Evolutionary conservation across 2,113 vertebrate genomes (phyloP).

Genomic region (Cygnus atratus): DNA sequence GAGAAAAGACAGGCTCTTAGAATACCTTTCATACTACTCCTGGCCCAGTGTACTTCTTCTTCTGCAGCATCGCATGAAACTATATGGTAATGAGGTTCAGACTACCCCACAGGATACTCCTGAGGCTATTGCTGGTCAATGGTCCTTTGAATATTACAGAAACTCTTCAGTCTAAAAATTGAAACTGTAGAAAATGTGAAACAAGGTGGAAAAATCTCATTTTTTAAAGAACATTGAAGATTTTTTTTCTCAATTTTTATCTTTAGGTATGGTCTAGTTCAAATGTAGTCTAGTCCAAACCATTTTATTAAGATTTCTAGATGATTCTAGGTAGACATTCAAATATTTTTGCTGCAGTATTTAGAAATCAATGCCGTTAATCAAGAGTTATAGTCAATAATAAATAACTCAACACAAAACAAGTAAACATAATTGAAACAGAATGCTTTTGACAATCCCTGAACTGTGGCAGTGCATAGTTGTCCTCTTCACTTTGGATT

Average conservation of each 20-base stretch:
- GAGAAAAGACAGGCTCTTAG: not conserved
- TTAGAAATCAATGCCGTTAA: not conserved
- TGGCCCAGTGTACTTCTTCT: not conserved
- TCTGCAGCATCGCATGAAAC: not conserved
- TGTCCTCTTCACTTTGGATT: not conserved
- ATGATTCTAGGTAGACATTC: not conserved
- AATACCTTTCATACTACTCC: not conserved
- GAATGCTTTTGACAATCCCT: not conserved
- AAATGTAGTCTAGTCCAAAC: not conserved
- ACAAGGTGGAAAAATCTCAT: not conserved
- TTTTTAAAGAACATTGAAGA: not conserved
- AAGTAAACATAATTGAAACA: not conserved
- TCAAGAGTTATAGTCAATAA: not conserved
- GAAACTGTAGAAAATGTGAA: not conserved
- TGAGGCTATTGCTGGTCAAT: not conserved
- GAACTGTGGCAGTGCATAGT: not conserved
- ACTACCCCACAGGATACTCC: not conserved
- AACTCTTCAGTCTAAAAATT: not conserved
- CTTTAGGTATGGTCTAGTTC: not conserved
- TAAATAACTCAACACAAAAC: not conserved
- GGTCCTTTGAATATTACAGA: not conserved
- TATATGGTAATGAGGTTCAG: not conserved
- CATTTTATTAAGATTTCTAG: not conserved
- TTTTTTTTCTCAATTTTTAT: not conserved
- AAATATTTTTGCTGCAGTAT: not conserved